A percentile compares a stretch with the other conserved stretches of the same genome.
These are phyloP conservation scores for Garra rufa DNA, from an alignment of 2,113 vertebrate genomes.

Conservation along the genomic window DNA sequence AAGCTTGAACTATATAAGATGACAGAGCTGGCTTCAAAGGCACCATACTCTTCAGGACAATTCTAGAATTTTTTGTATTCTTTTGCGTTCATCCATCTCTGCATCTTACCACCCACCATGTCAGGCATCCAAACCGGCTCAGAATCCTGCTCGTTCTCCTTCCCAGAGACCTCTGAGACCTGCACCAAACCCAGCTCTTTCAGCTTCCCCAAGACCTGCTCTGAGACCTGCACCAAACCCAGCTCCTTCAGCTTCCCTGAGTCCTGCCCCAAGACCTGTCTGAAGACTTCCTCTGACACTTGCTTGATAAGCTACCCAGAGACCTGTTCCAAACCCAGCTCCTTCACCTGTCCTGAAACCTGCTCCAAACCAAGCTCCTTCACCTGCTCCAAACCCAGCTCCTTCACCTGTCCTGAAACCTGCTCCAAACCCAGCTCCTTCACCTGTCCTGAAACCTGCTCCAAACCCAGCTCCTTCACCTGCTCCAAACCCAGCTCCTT, in stretches of 20 bases:
- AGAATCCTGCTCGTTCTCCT: neutral
- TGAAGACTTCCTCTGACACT: neutral
- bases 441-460: no score
- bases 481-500: no score
- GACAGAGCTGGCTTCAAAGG: constrained; percentile 56
- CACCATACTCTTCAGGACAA: constrained; percentile 50
- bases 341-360: no score
- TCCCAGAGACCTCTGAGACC: neutral
- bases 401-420: no score
- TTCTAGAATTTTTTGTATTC: constrained; percentile 29
- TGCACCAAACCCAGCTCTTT: no score
- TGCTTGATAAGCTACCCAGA: no score
- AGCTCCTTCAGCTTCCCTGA: rapidly evolving
- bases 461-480: no score
- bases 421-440: no score
- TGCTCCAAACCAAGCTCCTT: no score
- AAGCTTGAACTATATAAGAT: constrained; percentile 71
- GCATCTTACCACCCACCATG: constrained; percentile 61
- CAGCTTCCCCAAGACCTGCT: neutral
- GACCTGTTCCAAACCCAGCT: no score
- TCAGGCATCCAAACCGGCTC: neutral
- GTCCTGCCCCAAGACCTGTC: neutral
- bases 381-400: no score
- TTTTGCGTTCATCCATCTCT: constrained; percentile 54
- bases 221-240: neutral